Percentiles rank a stretch among this genome's conserved stretches.
phyloP scores from a whole-genome alignment of 2,797 vertebrate genomes.

The Tachyglossus aculeatus region DNA sequence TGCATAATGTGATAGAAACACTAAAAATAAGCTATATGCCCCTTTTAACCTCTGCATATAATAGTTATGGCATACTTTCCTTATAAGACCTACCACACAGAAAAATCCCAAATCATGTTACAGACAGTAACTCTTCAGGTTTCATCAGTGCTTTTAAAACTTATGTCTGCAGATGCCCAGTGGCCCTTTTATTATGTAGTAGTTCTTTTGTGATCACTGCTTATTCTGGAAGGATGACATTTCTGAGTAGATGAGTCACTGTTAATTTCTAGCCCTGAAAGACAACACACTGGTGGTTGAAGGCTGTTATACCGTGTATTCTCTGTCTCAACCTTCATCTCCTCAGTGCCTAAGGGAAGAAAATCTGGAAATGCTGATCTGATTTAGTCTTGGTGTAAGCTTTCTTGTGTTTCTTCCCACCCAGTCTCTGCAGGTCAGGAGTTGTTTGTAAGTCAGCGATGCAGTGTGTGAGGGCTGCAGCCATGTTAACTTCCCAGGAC shows the following conservation, averaged over 20 bases:
- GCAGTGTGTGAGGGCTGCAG: constrained; percentile 38
- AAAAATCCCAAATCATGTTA: too few species aligned
- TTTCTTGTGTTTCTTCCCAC: constrained; percentile 36
- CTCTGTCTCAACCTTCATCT: constrained; percentile 14
- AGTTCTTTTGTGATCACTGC: neutral
- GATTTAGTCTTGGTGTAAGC: constrained; percentile 42
- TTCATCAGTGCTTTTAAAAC: too few species aligned
- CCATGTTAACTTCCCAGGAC: constrained; percentile 48
- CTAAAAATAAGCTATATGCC: too few species aligned
- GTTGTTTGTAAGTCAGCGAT: constrained; percentile 40
- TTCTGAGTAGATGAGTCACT: neutral
- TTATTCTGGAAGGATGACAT: constrained; percentile 4
- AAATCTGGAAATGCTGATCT: constrained; percentile 50
- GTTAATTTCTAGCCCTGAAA: constrained; percentile 23
- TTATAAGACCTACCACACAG: too few species aligned
- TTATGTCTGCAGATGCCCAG: too few species aligned
- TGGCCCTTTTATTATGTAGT: too few species aligned
- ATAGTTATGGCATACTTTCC: too few species aligned
- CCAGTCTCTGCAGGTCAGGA: constrained; percentile 38
- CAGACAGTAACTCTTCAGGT: too few species aligned
- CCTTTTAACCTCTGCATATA: too few species aligned
- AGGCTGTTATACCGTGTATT: constrained; percentile 32
- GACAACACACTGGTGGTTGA: constrained; percentile 27
- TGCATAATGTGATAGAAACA: too few species aligned
- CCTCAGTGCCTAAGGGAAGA: constrained; percentile 7